These are phyloP conservation scores for Aplochiton taeniatus DNA, from an alignment of 2,797 vertebrate genomes.

Conservation along the genomic window DNA sequence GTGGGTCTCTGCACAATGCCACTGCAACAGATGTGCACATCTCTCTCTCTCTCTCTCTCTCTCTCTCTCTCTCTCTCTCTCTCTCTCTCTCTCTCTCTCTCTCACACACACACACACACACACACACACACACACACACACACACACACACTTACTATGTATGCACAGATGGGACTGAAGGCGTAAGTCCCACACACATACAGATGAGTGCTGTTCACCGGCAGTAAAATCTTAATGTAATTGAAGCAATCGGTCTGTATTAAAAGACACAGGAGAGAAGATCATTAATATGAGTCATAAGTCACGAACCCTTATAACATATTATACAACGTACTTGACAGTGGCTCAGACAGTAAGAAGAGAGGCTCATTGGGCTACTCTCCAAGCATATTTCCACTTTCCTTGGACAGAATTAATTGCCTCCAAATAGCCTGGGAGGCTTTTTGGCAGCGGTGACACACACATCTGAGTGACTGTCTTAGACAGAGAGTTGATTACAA, in stretches of 20 bases:
- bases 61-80: no score
- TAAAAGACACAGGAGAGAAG: conserved; percentile 1
- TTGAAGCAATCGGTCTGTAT: conserved; percentile 94
- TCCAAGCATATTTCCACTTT: conserved; percentile 25
- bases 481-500: conserved; percentile 20
- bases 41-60: no score
- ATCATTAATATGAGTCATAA: background rate
- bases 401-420: conserved; percentile 16
- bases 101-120: no score
- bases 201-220: conserved; percentile 87
- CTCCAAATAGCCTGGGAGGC: conserved; percentile 30
- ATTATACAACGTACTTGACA: background rate
- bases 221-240: conserved; percentile 94
- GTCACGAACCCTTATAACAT: background rate
- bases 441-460: conserved; percentile 30
- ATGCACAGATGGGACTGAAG: conserved; percentile 93
- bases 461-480: conserved; percentile 14
- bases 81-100: no score
- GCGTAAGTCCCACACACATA: conserved; percentile 93
- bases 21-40: conserved; percentile 7
- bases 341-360: background rate
- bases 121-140: no score
- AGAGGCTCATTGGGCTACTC: background rate
- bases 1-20: conserved; percentile 10
- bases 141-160: conserved; percentile 83